Evolutionary conservation across 2,888 invertebrate species (phyloP).

Genomic region (Lasiommata megera): DNA sequence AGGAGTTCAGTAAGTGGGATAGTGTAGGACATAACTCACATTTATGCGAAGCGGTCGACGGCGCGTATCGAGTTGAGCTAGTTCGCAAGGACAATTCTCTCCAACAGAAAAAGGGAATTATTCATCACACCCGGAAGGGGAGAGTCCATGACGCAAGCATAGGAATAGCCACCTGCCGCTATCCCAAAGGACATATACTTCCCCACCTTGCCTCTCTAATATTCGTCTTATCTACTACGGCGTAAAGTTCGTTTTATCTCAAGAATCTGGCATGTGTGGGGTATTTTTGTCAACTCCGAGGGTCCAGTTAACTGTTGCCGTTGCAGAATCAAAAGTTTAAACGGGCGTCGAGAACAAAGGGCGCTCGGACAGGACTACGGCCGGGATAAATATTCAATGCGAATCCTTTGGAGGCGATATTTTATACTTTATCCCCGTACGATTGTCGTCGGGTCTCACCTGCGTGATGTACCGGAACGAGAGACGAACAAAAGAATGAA

Average conservation of each 20-base stretch:
- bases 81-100: conserved; percentile 78
- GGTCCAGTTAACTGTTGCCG: conserved; percentile 80
- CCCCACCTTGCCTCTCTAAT: conserved; percentile 19
- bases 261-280: conserved; percentile 33
- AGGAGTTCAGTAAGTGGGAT: conserved; percentile 71
- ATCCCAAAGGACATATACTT: conserved; percentile 46
- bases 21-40: conserved; percentile 76
- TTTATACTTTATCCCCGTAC: conserved; percentile 71
- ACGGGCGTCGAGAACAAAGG: conserved; percentile 78
- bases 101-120: conserved; percentile 79
- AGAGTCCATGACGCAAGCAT: conserved; percentile 79
- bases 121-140: conserved; percentile 82
- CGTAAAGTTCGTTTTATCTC: conserved; percentile 39
- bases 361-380: conserved; percentile 69
- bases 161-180: conserved; percentile 68
- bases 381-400: conserved; percentile 78
- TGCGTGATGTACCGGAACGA: conserved; percentile 63
- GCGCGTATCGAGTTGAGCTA: conserved; percentile 77
- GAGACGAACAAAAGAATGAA: conserved; percentile 31
- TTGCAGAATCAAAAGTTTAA: conserved; percentile 82
- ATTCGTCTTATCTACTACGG: conserved; percentile 30
- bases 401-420: conserved; percentile 79
- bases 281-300: conserved; percentile 59
- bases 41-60: conserved; percentile 74
- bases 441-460: conserved; percentile 69